A percentile compares a stretch with the other conserved stretches of the same genome.
Conservation (phyloP, 2,113 vertebrate genomes). For the Vombatus ursinus region DNA sequence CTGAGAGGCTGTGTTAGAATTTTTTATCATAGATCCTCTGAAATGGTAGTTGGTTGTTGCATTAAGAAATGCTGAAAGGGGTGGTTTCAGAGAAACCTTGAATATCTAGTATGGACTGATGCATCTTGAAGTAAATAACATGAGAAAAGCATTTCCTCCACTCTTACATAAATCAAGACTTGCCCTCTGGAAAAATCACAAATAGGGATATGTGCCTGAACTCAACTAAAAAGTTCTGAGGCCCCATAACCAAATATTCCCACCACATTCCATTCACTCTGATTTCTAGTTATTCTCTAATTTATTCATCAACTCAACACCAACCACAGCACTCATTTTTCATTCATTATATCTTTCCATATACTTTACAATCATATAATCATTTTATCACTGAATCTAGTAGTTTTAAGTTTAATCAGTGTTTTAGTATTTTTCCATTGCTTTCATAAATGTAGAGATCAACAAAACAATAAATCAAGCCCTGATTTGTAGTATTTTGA, state of each 20-base stretch:
- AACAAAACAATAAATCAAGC: neutral
- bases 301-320: neutral
- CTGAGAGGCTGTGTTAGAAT: neutral
- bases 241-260: neutral
- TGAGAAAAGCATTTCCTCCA: neutral
- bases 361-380: neutral
- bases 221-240: neutral
- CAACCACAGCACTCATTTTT: neutral
- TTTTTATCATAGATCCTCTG: neutral
- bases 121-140: neutral
- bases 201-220: neutral
- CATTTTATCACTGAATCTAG: neutral
- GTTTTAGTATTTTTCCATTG: neutral
- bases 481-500: neutral
- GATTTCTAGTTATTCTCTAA: neutral
- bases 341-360: neutral
- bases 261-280: neutral
- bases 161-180: neutral
- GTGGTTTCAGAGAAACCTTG: neutral
- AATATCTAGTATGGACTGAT: neutral
- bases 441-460: neutral
- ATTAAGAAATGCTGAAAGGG: neutral
- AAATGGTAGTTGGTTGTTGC: neutral
- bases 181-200: neutral
- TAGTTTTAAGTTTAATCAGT: neutral